Base-by-base conservation (phyloP, 2,888 invertebrate species). In the Pseudococcus longispinus region DNA sequence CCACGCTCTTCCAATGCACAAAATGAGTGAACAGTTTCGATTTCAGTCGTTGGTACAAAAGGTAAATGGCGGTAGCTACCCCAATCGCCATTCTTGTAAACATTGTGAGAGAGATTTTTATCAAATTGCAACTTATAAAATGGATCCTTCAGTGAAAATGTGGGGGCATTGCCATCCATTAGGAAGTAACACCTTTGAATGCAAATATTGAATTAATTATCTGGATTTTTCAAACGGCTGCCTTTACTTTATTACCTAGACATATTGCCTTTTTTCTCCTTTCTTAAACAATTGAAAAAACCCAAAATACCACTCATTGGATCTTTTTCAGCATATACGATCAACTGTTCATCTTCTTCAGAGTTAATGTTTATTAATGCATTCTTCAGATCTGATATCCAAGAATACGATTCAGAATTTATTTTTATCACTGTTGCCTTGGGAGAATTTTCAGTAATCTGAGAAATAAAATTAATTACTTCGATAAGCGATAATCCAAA, bases 61-160 rank as follows among this genome's bases (percentile, higher is more conserved):
- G 93, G 92, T 11, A 96, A 90, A 91, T 98, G 97, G 20, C 97
- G 93, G 90, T 96, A 97, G 0, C 95, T 95, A 18, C 97, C 95
- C 95, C 92, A 95, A 89, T 92, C 90, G 11, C 93, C 93, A 89
- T 94, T 91, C 89, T 93, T 93, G 88, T 92, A 93, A 65, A 98
- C 93, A 90, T 98, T 98, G 82, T 96, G 91, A 2, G 94, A 94
- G 88, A 98, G 91, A 90, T 96, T 95, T 89, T 95, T 93, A 13
- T 93, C 91, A 0, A 95, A 90, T 89, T 95, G 95, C 2, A 92
- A 91, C 29, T 92, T 91, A 90, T 95, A 96, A 83, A 95, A 92
- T 5, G 93, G 92, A 90, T 93, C 90, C 9, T 93, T 91, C 4
- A 93, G 90, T 89, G 94, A 93, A 89, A 96, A 96, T 2, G 91